Conservation (phyloP, 1,140 invertebrate species). For the Cyclina sinensis region DNA sequence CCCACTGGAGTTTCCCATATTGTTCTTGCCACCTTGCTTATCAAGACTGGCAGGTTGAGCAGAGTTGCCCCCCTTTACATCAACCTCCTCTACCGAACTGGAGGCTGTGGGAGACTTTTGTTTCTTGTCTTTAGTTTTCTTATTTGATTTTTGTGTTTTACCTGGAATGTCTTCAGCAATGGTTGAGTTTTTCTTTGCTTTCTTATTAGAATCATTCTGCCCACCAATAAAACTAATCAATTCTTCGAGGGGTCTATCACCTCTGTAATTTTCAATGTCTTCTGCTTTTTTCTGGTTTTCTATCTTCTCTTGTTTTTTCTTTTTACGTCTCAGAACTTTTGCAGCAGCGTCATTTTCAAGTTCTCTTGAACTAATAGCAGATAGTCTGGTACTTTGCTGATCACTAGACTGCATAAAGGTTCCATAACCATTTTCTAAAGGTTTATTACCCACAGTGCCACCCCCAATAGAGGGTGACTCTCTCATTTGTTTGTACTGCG, state of each 20-base stretch:
- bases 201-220: slow-evolving; percentile 71
- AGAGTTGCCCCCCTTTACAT: slow-evolving; percentile 41
- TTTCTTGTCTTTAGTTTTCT: slow-evolving; percentile 78
- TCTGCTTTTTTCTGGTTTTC: slow-evolving; percentile 63
- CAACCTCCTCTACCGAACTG: slow-evolving; percentile 55
- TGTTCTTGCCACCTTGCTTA: slow-evolving; percentile 45
- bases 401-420: slow-evolving; percentile 27
- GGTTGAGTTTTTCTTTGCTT: slow-evolving; percentile 68
- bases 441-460: slow-evolving; percentile 27
- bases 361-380: slow-evolving; percentile 5
- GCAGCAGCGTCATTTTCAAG: not conserved
- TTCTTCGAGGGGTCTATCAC: slow-evolving; percentile 75
- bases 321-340: slow-evolving; percentile 27
- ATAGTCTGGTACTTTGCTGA: not conserved
- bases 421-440: slow-evolving; percentile 16
- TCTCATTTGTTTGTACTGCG: slow-evolving; percentile 77
- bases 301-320: slow-evolving; percentile 72
- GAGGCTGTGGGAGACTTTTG: slow-evolving; percentile 64
- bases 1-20: slow-evolving; percentile 78
- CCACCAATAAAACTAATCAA: slow-evolving; percentile 78
- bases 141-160: slow-evolving; percentile 74
- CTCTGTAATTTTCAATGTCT: slow-evolving; percentile 77
- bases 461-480: slow-evolving; percentile 65
- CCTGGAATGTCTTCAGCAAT: slow-evolving; percentile 54
- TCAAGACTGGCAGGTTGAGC: slow-evolving; percentile 31